Percentiles rank a stretch among this genome's conserved stretches.
These are phyloP conservation scores for Platypus cylindrus DNA, from an alignment of 2,888 invertebrate genomes.

Conservation along the genomic window DNA sequence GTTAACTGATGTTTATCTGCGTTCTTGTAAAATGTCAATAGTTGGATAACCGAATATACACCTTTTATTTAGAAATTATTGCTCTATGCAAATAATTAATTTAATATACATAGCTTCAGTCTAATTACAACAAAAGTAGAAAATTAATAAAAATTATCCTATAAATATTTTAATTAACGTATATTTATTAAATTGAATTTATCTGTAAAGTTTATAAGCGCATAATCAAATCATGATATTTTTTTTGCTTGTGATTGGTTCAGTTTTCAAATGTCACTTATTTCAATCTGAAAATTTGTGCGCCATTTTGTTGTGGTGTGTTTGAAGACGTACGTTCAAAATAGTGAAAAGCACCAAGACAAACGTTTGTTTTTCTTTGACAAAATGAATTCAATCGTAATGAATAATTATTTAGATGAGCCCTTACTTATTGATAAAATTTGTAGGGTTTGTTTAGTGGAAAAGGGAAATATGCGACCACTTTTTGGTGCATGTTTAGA, in stretches of 20 bases:
- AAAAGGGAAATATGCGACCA: slow-evolving; percentile 38
- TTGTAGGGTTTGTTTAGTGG: slow-evolving; percentile 37
- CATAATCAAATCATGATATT: slow-evolving; percentile 10
- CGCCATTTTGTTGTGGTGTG: slow-evolving; percentile 11
- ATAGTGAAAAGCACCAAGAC: slow-evolving; percentile 9
- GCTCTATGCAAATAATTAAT: too few relatives aligned
- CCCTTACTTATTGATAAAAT: slow-evolving; percentile 35
- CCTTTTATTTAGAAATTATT: too few relatives aligned
- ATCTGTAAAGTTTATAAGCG: too few relatives aligned
- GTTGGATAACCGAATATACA: slow-evolving; percentile 4
- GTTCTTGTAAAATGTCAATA: too few relatives aligned
- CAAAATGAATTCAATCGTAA: slow-evolving; percentile 30
- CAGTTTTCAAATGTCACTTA: slow-evolving; percentile 5
- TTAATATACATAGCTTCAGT: too few relatives aligned
- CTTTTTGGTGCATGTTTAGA: slow-evolving; percentile 39
- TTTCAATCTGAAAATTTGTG: slow-evolving; percentile 7
- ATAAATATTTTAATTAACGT: too few relatives aligned
- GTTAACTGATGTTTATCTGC: too few relatives aligned
- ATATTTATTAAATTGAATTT: too few relatives aligned
- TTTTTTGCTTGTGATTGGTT: slow-evolving; percentile 6
- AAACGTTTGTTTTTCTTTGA: slow-evolving; percentile 9
- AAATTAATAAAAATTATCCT: too few relatives aligned
- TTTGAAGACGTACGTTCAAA: slow-evolving; percentile 11
- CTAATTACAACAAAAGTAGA: too few relatives aligned
- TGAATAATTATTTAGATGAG: slow-evolving; percentile 33